Base-by-base conservation (phyloP, 2,113 vertebrate genomes). In the Gobiocypris rarus region DNA sequence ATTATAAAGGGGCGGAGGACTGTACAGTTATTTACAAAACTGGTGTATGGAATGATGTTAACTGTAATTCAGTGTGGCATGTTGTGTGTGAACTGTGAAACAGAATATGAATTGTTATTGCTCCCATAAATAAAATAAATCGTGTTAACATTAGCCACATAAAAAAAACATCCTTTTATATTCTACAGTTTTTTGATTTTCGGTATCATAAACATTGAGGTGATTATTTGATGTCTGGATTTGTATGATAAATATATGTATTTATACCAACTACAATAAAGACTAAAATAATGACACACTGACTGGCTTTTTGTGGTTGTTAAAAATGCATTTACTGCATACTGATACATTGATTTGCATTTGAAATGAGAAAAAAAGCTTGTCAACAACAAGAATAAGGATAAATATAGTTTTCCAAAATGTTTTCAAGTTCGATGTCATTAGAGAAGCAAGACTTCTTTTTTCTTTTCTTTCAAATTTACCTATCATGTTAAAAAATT, bases 11-110 rank as follows among this genome's bases (percentile, higher is more conserved):
- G 9, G 15, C 0, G 8, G 83, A 87, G 28, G 65, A 87, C 41
- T 87, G 86, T 52, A 28, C 61, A 31, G 24, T 19, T 13, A 5
- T 52, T 7, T 5, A 61, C 43, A 61, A 38, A 17, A 31, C 1
- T 61, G 83, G 61, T 56, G 8, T 31, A 3, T 87, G 86, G 83
- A 45, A 76, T 73, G 83, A 87, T 6, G 1, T 82, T 28, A 28
- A 8, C 9, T 85, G 84, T 63, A 17, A 19, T 59, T 14, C 54
- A 41, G 31, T 17, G 1, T 54, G 28, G 63, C 63, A 54, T 69
- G 61, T 81, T 28, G 79, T 70, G 45, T 81, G 79, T 70, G 79
- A 81, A 54, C 63, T 81, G 28, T 41, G 13, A 70, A 79, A 28
- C 58, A 61, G 22, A 34, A 13, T 22, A 13, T 56, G 71, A 31